Base-by-base conservation (phyloP, 2,113 vertebrate genomes). In the Porphyrio hochstetteri region DNA sequence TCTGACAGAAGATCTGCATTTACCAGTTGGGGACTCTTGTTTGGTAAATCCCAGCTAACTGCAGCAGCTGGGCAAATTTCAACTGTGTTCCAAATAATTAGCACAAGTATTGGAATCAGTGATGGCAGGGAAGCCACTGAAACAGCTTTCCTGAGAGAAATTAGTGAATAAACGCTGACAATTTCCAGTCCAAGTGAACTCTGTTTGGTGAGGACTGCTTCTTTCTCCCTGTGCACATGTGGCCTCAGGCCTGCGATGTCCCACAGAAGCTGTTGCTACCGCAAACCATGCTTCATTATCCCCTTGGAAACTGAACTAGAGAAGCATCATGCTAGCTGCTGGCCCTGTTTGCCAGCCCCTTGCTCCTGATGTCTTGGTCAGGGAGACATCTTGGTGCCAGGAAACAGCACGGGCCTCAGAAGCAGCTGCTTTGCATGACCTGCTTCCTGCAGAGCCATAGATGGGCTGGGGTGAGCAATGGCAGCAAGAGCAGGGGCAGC, bases 361-460 rank as follows among this genome's bases (percentile, higher is more conserved):
- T 29, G 46, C 48, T 80, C 28, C 72, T 35, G 38, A 9, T 35
- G n/a, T 10, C 0, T 0, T 1, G 2, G 24, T 16, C 3, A 0
- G 40, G 36, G 27, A 46, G 27, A 48, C 36, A 4, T 27, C 52
- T 40, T 52, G 2, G 0, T 6, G 65, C 18, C 31, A 11, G 77
- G 52, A 78, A 12, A 10, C 0, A 3, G 31, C 3, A 52, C 59
- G 4, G 50, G 36, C 20, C 35, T 28, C 74, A 36, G 70, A 65
- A 48, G 36, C 44, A 0, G 17, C 53, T 11, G 6, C 63, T 36
- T 42, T 10, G 33, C 33, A 0, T 25, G 2, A 29, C 70, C n/a
- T 70, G 31, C 55, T 36, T 1, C 35, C 55, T 27, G 75, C 19
- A 4, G 55, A 28, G 68, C 79, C 3, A 5, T 2, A 40, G 70